Base-by-base conservation (phyloP, 2,797 vertebrate genomes). In the Parotocinclus haroldoi region DNA sequence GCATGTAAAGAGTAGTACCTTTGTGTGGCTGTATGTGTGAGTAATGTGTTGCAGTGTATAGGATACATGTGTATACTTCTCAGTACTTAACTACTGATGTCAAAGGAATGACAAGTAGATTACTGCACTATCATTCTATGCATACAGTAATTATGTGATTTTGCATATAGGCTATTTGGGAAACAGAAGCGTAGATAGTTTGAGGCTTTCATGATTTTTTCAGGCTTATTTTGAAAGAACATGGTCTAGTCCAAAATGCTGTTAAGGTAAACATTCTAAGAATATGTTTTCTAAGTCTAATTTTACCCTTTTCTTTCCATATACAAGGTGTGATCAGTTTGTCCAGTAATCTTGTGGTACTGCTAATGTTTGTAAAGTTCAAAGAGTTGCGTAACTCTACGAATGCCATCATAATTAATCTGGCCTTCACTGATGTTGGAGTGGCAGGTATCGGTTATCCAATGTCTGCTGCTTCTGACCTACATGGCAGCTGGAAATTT, bases 401-500 rank as follows among this genome's bases (percentile, higher is more conserved):
- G n/a, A 98, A 98, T 7, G 90, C 92, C 18, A 93, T 99, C 38
- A 98, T 99, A 58, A 94, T 98, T 76, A 97, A 99, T 83, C 82
- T 99, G 85, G 95, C 96, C 58, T 85, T 98, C 44, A 99, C 97
- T 1, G 96, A 99, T 76, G 89, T 99, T 7, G 97, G 97, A 3
- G 94, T 99, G 66, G 96, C 96, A 18, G 91, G 93, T 7, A 97
- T 98, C 42, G 96, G 96, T 14, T 98, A 98, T 58, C 96, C 96
- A 16, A 95, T 99, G 95, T 99, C 96, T 1, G 96, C 96, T 18
- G 95, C 96, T 38, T 98, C 96, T 4, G 96, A 98, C 76, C 88
- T 98, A 10, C 89, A 98, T 1, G 96, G 96, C 77, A 93, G 93
- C 80, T 98, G 96, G 96, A 98, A 94, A 74, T 98, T 98, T 73